Percentiles rank a stretch among this genome's conserved stretches.
phyloP scores from a whole-genome alignment of 2,113 vertebrate species.

The Indri indri region DNA sequence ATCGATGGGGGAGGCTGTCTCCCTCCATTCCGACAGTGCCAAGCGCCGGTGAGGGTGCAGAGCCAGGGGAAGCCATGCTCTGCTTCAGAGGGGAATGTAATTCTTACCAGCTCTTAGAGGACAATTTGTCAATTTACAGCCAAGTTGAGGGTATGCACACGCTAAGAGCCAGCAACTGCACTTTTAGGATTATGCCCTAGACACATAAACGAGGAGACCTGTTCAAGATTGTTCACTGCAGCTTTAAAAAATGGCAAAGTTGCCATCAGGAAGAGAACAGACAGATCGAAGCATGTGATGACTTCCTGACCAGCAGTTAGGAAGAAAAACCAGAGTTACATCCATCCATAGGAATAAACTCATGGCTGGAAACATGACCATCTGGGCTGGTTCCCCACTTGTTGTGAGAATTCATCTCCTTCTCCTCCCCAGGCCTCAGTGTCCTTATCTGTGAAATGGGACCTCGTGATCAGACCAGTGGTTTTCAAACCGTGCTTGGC shows the following conservation, averaged over 20 bases:
- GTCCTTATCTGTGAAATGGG: constrained; percentile 8
- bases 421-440: neutral
- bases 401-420: neutral
- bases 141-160: neutral
- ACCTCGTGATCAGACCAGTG: neutral
- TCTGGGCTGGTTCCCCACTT: neutral
- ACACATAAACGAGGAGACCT: neutral
- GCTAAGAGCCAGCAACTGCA: neutral
- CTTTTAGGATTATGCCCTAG: neutral
- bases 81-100: neutral
- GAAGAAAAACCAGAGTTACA: neutral
- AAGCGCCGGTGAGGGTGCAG: neutral
- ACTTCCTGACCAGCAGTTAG: neutral
- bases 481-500: neutral
- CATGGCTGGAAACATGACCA: neutral
- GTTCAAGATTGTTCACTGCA: neutral
- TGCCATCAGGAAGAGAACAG: neutral
- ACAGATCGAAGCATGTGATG: neutral
- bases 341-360: neutral
- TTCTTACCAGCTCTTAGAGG: neutral
- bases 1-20: accelerated
- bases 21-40: neutral
- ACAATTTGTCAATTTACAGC: neutral
- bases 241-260: neutral
- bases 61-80: accelerated